Base-by-base conservation (phyloP, 2,888 invertebrate genomes). In the Elgonia sp. region DNA sequence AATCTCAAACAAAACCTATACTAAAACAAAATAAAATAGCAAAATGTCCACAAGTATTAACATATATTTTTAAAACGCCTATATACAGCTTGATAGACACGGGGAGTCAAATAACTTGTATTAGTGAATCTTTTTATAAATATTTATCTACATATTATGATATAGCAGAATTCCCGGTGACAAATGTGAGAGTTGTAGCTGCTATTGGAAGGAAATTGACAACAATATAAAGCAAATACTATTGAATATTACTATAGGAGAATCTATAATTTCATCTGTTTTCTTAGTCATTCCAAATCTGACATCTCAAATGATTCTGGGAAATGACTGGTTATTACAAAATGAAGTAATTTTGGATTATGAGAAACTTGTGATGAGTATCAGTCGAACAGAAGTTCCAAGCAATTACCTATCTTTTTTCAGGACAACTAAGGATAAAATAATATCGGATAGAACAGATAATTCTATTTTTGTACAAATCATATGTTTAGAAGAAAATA, bases 101-200 rank as follows among this genome's bases (percentile, higher is more conserved):
- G 0, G 70, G 53, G 12, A 70, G 70, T 70, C 70, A 70, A 39
- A 55, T 70, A 5, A 55, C 53, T 21, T 70, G 70, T 18, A 39
- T 77, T 21, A 29, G 29, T 16, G 77, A 77, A 53, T 14, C 14
- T 6, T 77, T 77, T 53, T 77, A 77, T 67, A 18, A 55, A 39
- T 77, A 77, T 55, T 55, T 77, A 39, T 18, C 39, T 1, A 65
- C 21, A 50, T 67, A 77, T 67, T 55, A 67, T 21, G 7, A 39
- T 3, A 37, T 77, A 1, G 21, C 53, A 5, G 77, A 65, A 55
- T 62, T 67, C 39, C 77, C 77, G 20, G 65, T 77, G 16, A 67
- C 63, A 1, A 67, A 67, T 55, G 1, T 77, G 6, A 65, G 14
- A 55, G 62, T 77, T 16, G 18, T 67, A 5, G 67, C 80, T 1